Conservation (phyloP, 2,888 invertebrate species). For the Plebejus argus region DNA sequence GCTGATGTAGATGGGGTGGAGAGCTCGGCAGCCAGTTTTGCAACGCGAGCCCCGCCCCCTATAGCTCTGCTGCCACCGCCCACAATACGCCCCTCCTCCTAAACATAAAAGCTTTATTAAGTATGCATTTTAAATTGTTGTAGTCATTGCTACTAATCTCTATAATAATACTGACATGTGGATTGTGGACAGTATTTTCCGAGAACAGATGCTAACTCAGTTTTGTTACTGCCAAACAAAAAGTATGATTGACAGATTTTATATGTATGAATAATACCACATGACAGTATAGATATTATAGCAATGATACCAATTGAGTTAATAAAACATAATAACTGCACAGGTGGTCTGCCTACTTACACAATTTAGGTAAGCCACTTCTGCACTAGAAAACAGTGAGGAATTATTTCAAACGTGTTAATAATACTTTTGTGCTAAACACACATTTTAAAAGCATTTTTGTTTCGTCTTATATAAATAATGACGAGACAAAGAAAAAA, state of each 20-base stretch:
- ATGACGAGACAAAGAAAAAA: neutral
- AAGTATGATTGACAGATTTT: too few species aligned
- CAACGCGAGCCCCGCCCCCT: constrained; percentile 64
- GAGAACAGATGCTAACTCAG: too few species aligned
- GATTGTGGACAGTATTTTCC: neutral
- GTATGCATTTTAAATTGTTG: neutral
- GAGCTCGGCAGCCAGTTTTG: constrained; percentile 86
- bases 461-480: neutral
- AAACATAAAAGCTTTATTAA: constrained; percentile 27
- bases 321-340: neutral
- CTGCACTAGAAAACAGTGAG: neutral
- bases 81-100: constrained; percentile 69
- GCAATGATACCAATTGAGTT: neutral
- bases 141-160: neutral
- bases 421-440: constrained; percentile 14
- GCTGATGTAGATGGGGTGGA: constrained; percentile 79
- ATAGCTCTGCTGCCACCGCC: constrained; percentile 58
- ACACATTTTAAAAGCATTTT: neutral
- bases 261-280: neutral
- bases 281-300: neutral
- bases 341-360: neutral
- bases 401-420: constrained; percentile 15
- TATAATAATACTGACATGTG: neutral
- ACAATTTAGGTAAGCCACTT: neutral
- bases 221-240: too few species aligned